Evolutionary conservation across 1,140 invertebrate species (phyloP).

Genomic region (Heterodera carotae): DNA sequence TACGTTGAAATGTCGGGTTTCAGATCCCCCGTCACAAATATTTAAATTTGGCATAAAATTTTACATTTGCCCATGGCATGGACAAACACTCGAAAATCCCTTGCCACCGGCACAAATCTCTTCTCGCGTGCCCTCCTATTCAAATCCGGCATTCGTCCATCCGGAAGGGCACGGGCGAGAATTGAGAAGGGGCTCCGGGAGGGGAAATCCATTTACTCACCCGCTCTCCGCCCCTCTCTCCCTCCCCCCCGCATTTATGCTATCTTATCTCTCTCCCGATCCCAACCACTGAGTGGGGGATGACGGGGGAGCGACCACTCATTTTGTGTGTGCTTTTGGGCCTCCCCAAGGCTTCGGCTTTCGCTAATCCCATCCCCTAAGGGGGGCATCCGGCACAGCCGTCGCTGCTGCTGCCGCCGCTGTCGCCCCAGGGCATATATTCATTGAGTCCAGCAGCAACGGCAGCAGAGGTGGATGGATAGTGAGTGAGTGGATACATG

Average conservation of each 20-base stretch:
- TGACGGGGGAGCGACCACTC: too few relatives aligned
- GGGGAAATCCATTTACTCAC: not conserved
- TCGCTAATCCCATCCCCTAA: not conserved
- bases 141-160: conserved; percentile 4
- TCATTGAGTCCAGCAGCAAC: not conserved
- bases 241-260: not conserved
- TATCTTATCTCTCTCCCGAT: not conserved
- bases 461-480: too few relatives aligned
- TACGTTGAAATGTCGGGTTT: too few relatives aligned
- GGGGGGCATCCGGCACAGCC: not conserved
- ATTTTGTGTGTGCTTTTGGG: not conserved
- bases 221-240: too few relatives aligned
- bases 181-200: not conserved
- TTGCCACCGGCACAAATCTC: not conserved
- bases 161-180: not conserved
- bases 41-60: too few relatives aligned
- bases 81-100: not conserved
- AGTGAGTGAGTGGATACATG: not conserved
- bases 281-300: not conserved
- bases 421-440: too few relatives aligned
- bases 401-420: too few relatives aligned
- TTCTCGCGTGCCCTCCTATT: not conserved
- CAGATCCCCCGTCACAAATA: too few relatives aligned
- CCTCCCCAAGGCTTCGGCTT: not conserved
- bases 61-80: not conserved